Conservation (phyloP, 2,113 vertebrate genomes). For the Dryoscopus gambensis region DNA sequence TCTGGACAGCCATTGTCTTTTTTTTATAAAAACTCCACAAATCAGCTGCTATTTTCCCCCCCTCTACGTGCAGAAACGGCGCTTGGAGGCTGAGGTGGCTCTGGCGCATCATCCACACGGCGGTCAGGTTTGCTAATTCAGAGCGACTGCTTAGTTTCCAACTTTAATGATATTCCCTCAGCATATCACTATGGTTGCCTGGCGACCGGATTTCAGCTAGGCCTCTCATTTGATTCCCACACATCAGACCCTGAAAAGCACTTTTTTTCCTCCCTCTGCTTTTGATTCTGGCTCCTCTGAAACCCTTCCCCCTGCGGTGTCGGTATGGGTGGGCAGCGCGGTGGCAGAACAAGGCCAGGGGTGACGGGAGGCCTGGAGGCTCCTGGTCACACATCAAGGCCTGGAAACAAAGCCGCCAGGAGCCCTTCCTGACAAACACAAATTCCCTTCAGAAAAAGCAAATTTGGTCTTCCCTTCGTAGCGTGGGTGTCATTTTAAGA, state of each 20-base stretch:
- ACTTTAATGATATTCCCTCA: conserved; percentile 98
- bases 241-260: conserved; percentile 98
- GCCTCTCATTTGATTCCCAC: conserved; percentile 99
- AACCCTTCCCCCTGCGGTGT: conserved; percentile 95
- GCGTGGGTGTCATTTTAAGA: conserved; percentile 78
- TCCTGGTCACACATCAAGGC: conserved; percentile 98
- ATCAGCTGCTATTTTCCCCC: conserved; percentile 74
- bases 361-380: conserved; percentile 82
- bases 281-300: conserved; percentile 98
- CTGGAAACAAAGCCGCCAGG: conserved; percentile 92
- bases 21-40: conserved; percentile 77
- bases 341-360: conserved; percentile 83
- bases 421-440: conserved; percentile 93
- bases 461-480: conserved; percentile 83
- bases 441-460: conserved; percentile 90
- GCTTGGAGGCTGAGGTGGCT: conserved; percentile 55
- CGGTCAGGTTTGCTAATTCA: conserved; percentile 89
- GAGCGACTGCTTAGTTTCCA: conserved; percentile 87
- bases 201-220: conserved; percentile 98
- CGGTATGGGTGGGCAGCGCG: conserved; percentile 97
- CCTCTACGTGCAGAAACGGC: conserved; percentile 43
- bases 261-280: conserved; percentile 91
- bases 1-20: conserved; percentile 79
- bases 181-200: conserved; percentile 98
- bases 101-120: conserved; percentile 63